Conservation (phyloP, 2,113 vertebrate genomes). For the Lophius piscatorius region DNA sequence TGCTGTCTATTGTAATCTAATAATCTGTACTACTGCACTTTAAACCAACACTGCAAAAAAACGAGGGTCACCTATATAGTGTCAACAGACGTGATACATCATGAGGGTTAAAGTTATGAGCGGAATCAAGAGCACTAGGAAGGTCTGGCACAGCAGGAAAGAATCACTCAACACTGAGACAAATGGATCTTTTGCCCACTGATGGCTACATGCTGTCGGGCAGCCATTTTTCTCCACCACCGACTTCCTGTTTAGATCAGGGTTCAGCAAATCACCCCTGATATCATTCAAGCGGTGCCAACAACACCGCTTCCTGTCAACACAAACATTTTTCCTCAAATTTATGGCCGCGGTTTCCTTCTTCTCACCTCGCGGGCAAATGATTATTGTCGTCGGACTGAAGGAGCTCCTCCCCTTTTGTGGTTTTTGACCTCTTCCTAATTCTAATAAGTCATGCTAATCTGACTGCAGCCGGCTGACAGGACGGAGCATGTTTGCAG, state of each 20-base stretch:
- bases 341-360: constrained; percentile 63
- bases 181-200: constrained; percentile 63
- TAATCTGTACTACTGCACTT: background rate
- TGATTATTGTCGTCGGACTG: constrained; percentile 9
- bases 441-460: constrained; percentile 71
- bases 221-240: constrained; percentile 51
- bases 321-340: constrained; percentile 62
- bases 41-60: constrained; percentile 10
- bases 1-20: no score
- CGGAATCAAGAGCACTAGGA: constrained; percentile 23
- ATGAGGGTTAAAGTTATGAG: constrained; percentile 50
- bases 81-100: constrained; percentile 30
- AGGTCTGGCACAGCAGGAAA: constrained; percentile 60
- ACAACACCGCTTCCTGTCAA: constrained; percentile 70
- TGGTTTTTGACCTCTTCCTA: constrained; percentile 20
- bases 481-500: constrained; percentile 71
- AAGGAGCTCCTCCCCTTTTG: constrained; percentile 26
- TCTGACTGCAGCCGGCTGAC: constrained; percentile 64
- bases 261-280: constrained; percentile 54
- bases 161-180: constrained; percentile 70
- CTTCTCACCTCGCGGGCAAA: constrained; percentile 32
- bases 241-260: constrained; percentile 68
- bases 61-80: constrained; percentile 15
- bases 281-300: constrained; percentile 57
- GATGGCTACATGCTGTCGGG: constrained; percentile 40